Percentiles rank a stretch among this genome's conserved stretches.
phyloP scores from a whole-genome alignment of 2,888 invertebrate species.

The Andrena camellia region DNA sequence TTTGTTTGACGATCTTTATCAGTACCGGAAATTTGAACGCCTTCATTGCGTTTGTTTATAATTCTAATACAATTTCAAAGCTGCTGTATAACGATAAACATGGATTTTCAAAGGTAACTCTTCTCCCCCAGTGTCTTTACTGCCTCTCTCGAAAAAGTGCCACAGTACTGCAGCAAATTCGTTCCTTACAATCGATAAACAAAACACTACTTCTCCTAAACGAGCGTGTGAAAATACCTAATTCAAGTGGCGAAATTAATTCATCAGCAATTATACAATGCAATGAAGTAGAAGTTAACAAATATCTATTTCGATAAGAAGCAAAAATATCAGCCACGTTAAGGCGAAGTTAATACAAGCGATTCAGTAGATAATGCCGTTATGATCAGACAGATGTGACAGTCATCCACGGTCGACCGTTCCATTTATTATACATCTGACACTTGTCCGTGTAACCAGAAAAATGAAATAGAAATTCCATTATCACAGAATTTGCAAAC shows the following conservation, averaged over 20 bases:
- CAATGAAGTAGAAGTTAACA: neutral
- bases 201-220: neutral
- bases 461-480: neutral
- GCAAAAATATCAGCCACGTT: neutral
- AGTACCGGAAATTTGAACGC: neutral
- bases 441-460: neutral
- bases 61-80: neutral
- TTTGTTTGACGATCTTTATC: too few species aligned
- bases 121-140: slow-evolving; percentile 19
- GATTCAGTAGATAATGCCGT: neutral
- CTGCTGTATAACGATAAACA: slow-evolving; percentile 12
- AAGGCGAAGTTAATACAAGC: neutral
- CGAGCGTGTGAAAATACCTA: neutral
- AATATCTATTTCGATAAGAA: neutral
- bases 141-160: neutral
- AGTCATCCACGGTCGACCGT: neutral
- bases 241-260: neutral
- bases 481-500: neutral
- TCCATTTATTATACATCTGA: neutral
- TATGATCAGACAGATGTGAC: slow-evolving; percentile 4
- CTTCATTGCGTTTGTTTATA: neutral
- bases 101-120: slow-evolving; percentile 35
- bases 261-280: neutral
- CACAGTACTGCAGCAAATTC: neutral
- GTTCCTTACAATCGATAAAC: neutral